A percentile compares a stretch with the other conserved stretches of the same genome.
These are phyloP conservation scores for Goniozus legneri DNA, from an alignment of 1,140 invertebrate species.

Conservation along the genomic window DNA sequence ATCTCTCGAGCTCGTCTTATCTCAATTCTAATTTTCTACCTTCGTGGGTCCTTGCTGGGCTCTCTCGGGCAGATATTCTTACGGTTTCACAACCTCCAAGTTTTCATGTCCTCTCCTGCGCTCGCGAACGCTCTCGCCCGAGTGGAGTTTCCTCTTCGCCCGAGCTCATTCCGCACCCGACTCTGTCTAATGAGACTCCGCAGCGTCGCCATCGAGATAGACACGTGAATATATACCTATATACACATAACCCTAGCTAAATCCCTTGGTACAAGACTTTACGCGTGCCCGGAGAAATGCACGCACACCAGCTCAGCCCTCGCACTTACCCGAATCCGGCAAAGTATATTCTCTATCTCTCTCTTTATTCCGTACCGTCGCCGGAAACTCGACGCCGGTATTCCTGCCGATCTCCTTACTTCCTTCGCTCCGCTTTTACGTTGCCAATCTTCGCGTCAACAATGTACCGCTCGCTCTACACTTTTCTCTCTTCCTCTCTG, in stretches of 20 bases:
- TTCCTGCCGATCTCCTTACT: constrained; percentile 11
- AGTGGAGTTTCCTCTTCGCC: too few species aligned
- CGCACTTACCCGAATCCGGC: too few species aligned
- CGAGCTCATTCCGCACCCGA: constrained; percentile 23
- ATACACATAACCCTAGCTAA: background rate
- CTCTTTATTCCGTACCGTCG: too few species aligned
- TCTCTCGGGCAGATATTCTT: constrained; percentile 33
- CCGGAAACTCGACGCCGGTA: constrained; percentile 18
- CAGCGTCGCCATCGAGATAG: constrained; percentile 35
- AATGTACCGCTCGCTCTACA: constrained; percentile 25
- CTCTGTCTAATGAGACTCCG: constrained; percentile 44
- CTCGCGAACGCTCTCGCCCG: constrained; percentile 10
- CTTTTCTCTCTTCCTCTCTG: constrained; percentile 1
- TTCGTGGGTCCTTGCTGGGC: background rate
- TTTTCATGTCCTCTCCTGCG: constrained; percentile 44
- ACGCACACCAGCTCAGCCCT: too few species aligned
- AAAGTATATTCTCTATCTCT: too few species aligned
- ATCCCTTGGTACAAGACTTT: background rate
- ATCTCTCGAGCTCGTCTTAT: background rate
- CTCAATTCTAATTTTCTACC: constrained; percentile 9
- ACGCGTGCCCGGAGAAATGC: too few species aligned
- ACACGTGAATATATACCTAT: constrained; percentile 14
- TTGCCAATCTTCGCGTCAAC: constrained; percentile 26
- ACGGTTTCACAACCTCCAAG: constrained; percentile 48
- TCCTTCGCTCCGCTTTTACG: constrained; percentile 22